Base-by-base conservation (phyloP, 2,888 invertebrate genomes). In the Adelognathus sp. region DNA sequence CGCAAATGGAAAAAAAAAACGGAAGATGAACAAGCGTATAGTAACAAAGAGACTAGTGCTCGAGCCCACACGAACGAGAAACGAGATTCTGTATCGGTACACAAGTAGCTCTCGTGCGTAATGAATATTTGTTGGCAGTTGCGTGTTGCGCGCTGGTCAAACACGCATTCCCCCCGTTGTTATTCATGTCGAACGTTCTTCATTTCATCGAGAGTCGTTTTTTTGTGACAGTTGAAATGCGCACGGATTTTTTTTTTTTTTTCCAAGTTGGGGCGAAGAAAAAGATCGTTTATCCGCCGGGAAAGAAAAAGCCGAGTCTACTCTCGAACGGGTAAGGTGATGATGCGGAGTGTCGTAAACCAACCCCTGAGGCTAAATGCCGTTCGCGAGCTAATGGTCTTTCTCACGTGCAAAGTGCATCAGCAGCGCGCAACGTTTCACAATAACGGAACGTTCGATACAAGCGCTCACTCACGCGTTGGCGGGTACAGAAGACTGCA, bases 21-120 rank as follows among this genome's bases (percentile, higher is more conserved):
- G 16, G 24, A 52, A 41, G 75, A 58, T 69, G 52, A 80, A 81
- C 67, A 75, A 41, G 27, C 54, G 18, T 54, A 29, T 31, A 33
- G 5, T 33, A 9, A 33, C 5, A 33, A 33, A 6, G 5, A 5
- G 33, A 33, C 9, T 33, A 33, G 5, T 33, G 9, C 5, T 6
- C 31, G 31, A 54, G 16, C 24, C 24, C 44, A 7, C 46, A 24
- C 41, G 16, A 61, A 27, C 41, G 41, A 61, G 61, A 61, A 41
- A 27, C n/a, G 21, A 24, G 18, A 21, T 18, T 36, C 4, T 36
- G 18, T 60, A n/a, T n/a, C n/a, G n/a, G n/a, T n/a, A n/a, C n/a
- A n/a, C n/a, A n/a, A n/a, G n/a, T n/a, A n/a, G 5, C 18, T 18
- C 14, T 33, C 39, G 36, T 60, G 14, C 41, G 66, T 67, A 75